These are phyloP conservation scores for Chionomys nivalis DNA, from an alignment of 2,113 vertebrate genomes.

Conservation along the genomic window DNA sequence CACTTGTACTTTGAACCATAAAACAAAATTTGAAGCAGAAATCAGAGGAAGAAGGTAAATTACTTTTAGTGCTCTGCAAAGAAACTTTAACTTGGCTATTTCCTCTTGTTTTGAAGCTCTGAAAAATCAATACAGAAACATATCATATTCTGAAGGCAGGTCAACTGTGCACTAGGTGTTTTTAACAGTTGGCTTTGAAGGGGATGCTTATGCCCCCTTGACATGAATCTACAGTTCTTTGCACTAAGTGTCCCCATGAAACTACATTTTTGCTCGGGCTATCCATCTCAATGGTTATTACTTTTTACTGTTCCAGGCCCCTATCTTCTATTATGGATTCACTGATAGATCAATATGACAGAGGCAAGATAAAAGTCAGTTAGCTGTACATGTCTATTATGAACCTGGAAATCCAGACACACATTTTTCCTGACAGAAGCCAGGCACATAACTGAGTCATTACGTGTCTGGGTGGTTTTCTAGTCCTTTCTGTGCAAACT, in stretches of 20 bases:
- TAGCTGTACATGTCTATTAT: constrained; percentile 84
- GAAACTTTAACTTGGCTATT: constrained; percentile 87
- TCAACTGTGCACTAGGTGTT: constrained; percentile 80
- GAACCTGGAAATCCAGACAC: constrained; percentile 80
- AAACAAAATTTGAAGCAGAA: constrained; percentile 86
- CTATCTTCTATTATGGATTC: constrained; percentile 87
- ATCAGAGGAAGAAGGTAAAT: constrained; percentile 87
- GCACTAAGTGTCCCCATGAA: constrained; percentile 84
- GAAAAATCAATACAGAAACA: constrained; percentile 87
- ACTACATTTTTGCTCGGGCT: constrained; percentile 80
- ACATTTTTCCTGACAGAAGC: constrained; percentile 78
- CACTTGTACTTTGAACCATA: constrained; percentile 87
- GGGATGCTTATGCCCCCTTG: constrained; percentile 82
- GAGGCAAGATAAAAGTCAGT: constrained; percentile 86
- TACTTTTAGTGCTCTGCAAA: constrained; percentile 86
- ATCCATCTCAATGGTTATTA: constrained; percentile 84
- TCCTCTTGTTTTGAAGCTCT: constrained; percentile 87
- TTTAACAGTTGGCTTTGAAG: constrained; percentile 86
- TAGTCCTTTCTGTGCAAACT: constrained; percentile 76
- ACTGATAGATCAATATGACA: constrained; percentile 88
- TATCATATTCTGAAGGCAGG: constrained; percentile 86
- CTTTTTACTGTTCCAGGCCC: constrained; percentile 84
- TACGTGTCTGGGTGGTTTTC: constrained; percentile 78
- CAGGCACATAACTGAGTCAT: constrained; percentile 75
- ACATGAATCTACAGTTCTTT: constrained; percentile 84